Evolutionary conservation across 2,113 vertebrate genomes (phyloP).

Genomic region (Perognathus longimembris): DNA sequence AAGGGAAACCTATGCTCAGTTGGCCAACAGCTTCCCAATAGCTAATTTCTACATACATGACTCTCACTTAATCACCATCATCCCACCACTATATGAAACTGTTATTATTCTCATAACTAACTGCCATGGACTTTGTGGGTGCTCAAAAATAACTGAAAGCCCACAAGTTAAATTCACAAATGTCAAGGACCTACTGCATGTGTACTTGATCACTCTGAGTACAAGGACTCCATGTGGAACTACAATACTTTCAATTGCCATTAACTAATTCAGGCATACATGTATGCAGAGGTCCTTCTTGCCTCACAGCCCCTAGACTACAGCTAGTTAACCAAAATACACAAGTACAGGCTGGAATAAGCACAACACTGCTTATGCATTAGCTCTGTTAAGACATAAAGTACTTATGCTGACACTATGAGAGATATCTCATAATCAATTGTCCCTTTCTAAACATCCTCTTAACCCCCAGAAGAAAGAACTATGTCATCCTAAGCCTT

Average conservation of each 20-base stretch:
- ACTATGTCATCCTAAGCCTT: background rate
- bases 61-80: background rate
- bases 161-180: conserved; percentile 31
- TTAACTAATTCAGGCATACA: background rate
- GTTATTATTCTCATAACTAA: conserved; percentile 28
- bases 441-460: background rate
- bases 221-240: background rate
- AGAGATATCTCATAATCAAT: background rate
- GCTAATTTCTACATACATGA: background rate
- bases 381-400: background rate
- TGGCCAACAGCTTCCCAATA: too few relatives aligned
- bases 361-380: background rate
- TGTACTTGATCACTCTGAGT: background rate
- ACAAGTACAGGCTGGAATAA: background rate
- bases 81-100: background rate
- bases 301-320: background rate
- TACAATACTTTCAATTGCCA: background rate
- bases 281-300: background rate
- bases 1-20: too few relatives aligned
- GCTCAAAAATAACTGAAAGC: background rate
- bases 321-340: background rate
- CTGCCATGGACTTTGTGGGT: conserved; percentile 7
- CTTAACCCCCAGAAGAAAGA: background rate
- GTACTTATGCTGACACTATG: background rate
- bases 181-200: conserved; percentile 16